A percentile compares a stretch with the other conserved stretches of the same genome.
Conservation (phyloP, 2,888 invertebrate genomes). For the Ceriagrion tenellum region DNA sequence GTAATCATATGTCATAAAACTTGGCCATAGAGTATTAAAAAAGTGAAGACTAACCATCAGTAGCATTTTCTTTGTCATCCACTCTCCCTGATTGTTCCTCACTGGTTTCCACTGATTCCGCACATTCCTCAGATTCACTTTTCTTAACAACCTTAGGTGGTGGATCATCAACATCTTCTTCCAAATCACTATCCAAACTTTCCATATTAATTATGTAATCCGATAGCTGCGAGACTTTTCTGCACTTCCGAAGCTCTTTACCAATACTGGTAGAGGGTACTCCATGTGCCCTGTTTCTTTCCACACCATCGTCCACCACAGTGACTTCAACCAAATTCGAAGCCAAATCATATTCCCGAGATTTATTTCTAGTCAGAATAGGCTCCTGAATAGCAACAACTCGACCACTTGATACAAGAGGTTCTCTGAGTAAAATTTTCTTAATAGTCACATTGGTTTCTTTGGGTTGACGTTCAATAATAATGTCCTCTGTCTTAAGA, state of each 20-base stretch:
- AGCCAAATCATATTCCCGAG: conserved; percentile 49
- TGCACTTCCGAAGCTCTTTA: background rate
- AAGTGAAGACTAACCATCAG: conserved; percentile 17
- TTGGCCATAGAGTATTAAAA: too few relatives aligned
- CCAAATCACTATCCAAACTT: background rate
- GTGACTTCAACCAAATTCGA: conserved; percentile 56
- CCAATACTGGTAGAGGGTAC: background rate
- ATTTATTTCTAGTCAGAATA: conserved; percentile 30
- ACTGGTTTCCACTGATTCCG: background rate
- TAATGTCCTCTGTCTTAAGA: background rate
- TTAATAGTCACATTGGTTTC: conserved; percentile 48
- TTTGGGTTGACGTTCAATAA: background rate
- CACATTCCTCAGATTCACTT: background rate
- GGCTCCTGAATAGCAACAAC: conserved; percentile 46
- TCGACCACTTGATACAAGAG: background rate
- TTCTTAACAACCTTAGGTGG: background rate
- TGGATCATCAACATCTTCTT: background rate
- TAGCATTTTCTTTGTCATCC: conserved; percentile 54
- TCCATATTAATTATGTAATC: conserved; percentile 41
- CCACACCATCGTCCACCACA: background rate
- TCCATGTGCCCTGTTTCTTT: background rate
- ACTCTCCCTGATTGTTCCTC: background rate
- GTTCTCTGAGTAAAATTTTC: background rate
- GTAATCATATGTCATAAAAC: too few relatives aligned
- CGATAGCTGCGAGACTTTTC: background rate